Conservation (phyloP, 2,888 invertebrate species). For the Chloromyia formosa region DNA sequence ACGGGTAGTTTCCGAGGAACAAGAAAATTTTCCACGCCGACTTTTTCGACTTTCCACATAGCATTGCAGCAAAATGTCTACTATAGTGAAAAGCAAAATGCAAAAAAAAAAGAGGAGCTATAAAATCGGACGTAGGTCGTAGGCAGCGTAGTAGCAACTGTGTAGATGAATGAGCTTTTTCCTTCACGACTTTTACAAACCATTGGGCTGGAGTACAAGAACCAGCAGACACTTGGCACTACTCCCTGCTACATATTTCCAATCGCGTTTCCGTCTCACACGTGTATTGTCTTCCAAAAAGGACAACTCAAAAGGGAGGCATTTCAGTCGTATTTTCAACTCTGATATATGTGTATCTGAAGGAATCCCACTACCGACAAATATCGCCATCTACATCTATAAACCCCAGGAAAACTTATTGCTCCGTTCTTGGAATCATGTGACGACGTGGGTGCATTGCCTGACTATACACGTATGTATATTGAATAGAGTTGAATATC, state of each 20-base stretch:
- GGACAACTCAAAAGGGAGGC: constrained; percentile 23
- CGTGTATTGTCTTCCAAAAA: constrained; percentile 32
- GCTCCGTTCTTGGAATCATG: constrained; percentile 5
- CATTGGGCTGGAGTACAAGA: constrained; percentile 8
- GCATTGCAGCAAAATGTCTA: constrained; percentile 22
- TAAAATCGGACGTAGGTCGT: background rate
- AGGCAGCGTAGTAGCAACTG: constrained; percentile 2
- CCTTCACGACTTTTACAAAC: constrained; percentile 13
- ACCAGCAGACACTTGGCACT: constrained; percentile 29
- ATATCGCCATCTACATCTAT: too few species aligned
- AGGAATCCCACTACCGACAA: constrained; percentile 17
- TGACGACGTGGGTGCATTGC: constrained; percentile 33
- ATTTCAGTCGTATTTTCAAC: constrained; percentile 37
- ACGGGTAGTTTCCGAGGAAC: background rate
- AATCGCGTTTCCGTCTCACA: constrained; percentile 34
- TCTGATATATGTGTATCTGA: constrained; percentile 31
- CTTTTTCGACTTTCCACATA: constrained; percentile 27
- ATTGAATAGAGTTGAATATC: constrained; percentile 16
- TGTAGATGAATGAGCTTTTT: constrained; percentile 32
- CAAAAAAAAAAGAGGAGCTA: background rate
- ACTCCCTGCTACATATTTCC: constrained; percentile 26
- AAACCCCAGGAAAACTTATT: constrained; percentile 5
- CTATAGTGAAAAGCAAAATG: background rate
- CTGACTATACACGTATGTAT: constrained; percentile 14
- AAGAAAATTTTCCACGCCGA: constrained; percentile 31